Base-by-base conservation (phyloP, 2,888 invertebrate genomes). In the Adelognathus sp. region DNA sequence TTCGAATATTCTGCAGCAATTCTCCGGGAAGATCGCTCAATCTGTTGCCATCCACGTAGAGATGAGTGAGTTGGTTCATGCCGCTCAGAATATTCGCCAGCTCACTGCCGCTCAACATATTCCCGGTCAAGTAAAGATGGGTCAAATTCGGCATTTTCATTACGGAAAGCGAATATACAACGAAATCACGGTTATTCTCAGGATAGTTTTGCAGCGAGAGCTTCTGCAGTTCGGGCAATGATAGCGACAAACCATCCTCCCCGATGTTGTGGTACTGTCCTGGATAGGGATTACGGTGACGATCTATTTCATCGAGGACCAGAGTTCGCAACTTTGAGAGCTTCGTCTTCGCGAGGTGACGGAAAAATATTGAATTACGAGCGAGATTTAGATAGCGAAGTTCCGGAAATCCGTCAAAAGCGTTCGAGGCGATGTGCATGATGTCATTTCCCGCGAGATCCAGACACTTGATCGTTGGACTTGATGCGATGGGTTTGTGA, bases 131-230 rank as follows among this genome's bases (percentile, higher is more conserved):
- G 24, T 61, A 24, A 5, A 74, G 60, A 21, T 74, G 74, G 1
- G 60, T 74, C 24, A 74, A 52, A 2, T 67, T 67, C 6, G 74
- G 67, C 1, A 29, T 11, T 1, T 64, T 1, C 16, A 64, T n/a
- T 2, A 0, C 14, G 4, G n/a, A 3, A 11, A 63, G 31, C 18
- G 2, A 29, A 29, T 5, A 3, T 27, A 2, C 11, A 18, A 46
- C 21, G 9, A 1, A 21, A 46, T 46, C 2, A 7, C 11, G 9
- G 9, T 21, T 0, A 16, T 7, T 1, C 11, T 9, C 1, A 21
- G 1, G 9, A 29, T 46, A 44, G 64, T 56, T 5, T 16, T 36
- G 7, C 5, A 64, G 16, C 16, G 72, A 73, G 3, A 73, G 56
- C 7, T 56, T 56, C 36, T 64, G 27, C 56, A 73, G 21, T 16